phyloP scores from a whole-genome alignment of 2,113 vertebrate species.

The Thermophis baileyi region DNA sequence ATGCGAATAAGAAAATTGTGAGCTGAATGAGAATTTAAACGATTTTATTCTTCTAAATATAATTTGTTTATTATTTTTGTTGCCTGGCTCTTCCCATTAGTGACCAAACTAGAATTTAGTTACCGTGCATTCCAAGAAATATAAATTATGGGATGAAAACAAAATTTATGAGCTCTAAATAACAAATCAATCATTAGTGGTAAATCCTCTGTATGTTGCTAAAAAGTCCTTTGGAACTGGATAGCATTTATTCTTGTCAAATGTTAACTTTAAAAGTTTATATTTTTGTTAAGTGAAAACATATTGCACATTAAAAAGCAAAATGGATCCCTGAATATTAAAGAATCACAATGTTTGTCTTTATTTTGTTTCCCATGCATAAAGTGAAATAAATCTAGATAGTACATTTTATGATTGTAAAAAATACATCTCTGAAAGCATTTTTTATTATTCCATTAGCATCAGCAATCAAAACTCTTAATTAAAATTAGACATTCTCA shows the following conservation, averaged over 20 bases:
- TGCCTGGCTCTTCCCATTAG: background rate
- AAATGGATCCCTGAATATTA: background rate
- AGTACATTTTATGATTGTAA: background rate
- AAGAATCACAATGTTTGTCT: background rate
- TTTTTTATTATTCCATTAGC: constrained; percentile 18
- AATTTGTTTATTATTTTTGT: background rate
- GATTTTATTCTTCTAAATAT: background rate
- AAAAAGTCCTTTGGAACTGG: background rate
- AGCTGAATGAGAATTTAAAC: background rate
- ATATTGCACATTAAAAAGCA: background rate
- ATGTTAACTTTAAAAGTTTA: background rate
- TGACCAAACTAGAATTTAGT: background rate
- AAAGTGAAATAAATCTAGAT: background rate
- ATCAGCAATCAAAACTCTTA: constrained; percentile 15
- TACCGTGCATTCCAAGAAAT: background rate
- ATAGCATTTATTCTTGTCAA: background rate
- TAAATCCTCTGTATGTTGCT: background rate
- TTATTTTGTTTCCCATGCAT: background rate
- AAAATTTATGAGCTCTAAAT: background rate
- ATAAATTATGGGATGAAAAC: background rate
- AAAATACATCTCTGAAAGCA: background rate
- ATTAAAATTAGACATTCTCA: constrained; percentile 35
- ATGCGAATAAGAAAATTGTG: background rate
- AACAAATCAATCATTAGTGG: background rate
- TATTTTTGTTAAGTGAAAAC: background rate